Base-by-base conservation (phyloP, 2,113 vertebrate genomes). In the Acanthochromis polyacanthus region DNA sequence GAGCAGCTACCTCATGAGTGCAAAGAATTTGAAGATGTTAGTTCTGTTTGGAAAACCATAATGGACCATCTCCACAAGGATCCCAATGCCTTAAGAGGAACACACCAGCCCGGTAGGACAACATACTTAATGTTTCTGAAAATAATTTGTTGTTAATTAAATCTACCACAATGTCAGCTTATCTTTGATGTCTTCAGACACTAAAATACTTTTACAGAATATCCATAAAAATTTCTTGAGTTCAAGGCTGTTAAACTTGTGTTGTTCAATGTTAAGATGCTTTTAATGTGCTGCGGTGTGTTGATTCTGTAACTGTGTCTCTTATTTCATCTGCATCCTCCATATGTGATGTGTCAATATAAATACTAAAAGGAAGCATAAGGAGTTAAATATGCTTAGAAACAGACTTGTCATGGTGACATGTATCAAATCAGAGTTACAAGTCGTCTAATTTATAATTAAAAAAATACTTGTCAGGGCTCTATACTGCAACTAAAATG, bases 1-100 rank as follows among this genome's bases (percentile, higher is more conserved):
- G 95, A 96, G 82, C 96, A 97, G 87, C 91, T 97, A 50, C 96
- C 96, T 61, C 75, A 59, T 1, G 96, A 97, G 73, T 96, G 95
- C 1, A 77, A 92, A 23, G 91, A 95, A 58, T 98, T 98, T 70
- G 94, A 96, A 76, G 86, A 84, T 0, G 76, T 96, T 59, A 96
- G 96, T 74, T 66, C 12, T 53, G 95, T 69, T 86, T 98, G 97
- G 97, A 96, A 96, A 80, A 50, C 55, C 28, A 93, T 96, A 77
- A 96, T 96, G 96, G 88, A 86, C 19, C 84, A 88, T 20, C 92
- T 98, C 46, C 75, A 65, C 75, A 84, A 93, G 71, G 90, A 96
- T 67, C 94, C 70, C 69, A 98, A 96, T 0, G 96, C 96, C 25
- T 92, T 98, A 50, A 72, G 90, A 22, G 96, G 95, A 64, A 96